phyloP scores from a whole-genome alignment of 2,888 invertebrate genomes.

The Rosalia funebris region DNA sequence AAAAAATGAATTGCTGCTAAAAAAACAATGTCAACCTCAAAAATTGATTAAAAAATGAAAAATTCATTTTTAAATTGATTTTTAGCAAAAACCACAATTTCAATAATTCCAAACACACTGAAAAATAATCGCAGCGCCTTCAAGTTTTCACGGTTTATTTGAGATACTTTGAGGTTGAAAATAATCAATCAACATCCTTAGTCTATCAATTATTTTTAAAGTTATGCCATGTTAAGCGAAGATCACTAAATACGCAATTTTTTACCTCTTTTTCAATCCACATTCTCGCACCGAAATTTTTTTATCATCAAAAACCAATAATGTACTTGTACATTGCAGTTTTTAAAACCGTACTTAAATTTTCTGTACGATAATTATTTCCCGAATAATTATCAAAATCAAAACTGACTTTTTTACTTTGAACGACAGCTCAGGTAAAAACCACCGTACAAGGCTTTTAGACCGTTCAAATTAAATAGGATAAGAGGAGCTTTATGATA shows the following conservation, averaged over 20 bases:
- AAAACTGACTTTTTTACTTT: not conserved
- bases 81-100: too few relatives aligned
- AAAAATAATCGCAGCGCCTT: not conserved
- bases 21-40: too few relatives aligned
- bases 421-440: not conserved
- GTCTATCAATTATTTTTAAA: not conserved
- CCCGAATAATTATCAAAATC: not conserved
- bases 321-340: not conserved
- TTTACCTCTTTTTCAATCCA: not conserved
- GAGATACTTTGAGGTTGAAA: not conserved
- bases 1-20: too few relatives aligned
- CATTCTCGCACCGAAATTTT: not conserved
- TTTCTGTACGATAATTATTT: not conserved
- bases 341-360: not conserved
- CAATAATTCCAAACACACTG: too few relatives aligned
- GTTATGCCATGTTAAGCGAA: not conserved
- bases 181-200: not conserved
- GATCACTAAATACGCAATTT: not conserved
- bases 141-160: not conserved
- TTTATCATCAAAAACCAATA: not conserved
- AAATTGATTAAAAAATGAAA: too few relatives aligned
- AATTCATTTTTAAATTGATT: too few relatives aligned
- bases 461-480: not conserved
- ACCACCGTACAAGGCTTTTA: not conserved
- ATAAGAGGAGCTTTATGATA: not conserved